These are phyloP conservation scores for Copsychus sechellarum DNA, from an alignment of 2,113 vertebrate species.

Conservation along the genomic window DNA sequence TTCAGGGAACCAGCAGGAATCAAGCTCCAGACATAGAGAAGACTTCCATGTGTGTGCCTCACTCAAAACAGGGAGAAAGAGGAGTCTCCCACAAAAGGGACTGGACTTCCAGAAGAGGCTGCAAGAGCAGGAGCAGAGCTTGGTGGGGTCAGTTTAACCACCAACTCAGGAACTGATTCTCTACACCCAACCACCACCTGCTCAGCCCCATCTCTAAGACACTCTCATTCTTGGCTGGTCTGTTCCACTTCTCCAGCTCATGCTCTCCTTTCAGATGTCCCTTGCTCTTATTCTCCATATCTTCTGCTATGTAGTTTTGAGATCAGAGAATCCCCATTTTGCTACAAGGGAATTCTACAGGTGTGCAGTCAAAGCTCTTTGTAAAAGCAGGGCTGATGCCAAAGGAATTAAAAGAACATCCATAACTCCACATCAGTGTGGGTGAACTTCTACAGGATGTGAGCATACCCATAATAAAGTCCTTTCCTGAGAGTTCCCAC, in stretches of 20 bases:
- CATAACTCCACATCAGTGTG: background rate
- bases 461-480: background rate
- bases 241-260: background rate
- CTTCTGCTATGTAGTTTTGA: background rate
- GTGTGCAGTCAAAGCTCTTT: background rate
- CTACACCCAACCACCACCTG: background rate
- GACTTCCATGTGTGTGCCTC: background rate
- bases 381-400: background rate
- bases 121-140: constrained; percentile 33
- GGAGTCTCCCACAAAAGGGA: background rate
- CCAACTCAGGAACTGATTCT: background rate
- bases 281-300: background rate
- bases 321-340: background rate
- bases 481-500: background rate
- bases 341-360: background rate
- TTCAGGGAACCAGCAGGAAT: background rate
- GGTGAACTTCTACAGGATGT: background rate
- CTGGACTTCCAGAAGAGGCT: background rate
- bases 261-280: background rate
- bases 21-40: background rate
- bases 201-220: background rate
- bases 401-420: background rate
- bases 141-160: background rate
- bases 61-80: background rate
- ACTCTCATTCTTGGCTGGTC: background rate